Percentiles rank a stretch among this genome's conserved stretches.
Evolutionary conservation across 2,797 vertebrate species (phyloP).

Genomic region (Fundulus diaphanus): DNA sequence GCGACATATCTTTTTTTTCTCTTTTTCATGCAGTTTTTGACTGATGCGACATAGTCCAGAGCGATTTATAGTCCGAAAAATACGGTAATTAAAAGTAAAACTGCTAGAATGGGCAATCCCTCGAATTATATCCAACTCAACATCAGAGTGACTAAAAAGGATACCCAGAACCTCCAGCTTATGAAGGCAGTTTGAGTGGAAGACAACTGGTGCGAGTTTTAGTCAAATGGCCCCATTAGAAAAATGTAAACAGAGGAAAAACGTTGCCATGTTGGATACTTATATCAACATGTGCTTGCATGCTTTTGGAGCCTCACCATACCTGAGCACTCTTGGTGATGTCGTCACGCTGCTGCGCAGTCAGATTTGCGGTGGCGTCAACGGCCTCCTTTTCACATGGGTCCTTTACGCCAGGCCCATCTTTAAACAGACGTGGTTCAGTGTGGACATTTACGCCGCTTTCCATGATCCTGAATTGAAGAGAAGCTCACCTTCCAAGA

Average conservation of each 20-base stretch:
- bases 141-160: not conserved
- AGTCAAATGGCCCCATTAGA: not conserved
- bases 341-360: conserved; percentile 92
- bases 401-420: conserved; percentile 95
- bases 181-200: not conserved
- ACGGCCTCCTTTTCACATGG: conserved; percentile 94
- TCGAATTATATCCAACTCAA: not conserved
- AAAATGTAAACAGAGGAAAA: not conserved
- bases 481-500: conserved; percentile 85
- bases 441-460: not conserved
- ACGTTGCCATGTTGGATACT: not conserved
- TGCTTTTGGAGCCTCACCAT: conserved; percentile 13
- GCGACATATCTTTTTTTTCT: too few relatives aligned
- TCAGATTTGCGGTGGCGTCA: conserved; percentile 88
- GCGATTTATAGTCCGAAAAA: not conserved
- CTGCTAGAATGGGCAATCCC: not conserved
- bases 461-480: not conserved
- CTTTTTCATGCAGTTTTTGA: too few relatives aligned
- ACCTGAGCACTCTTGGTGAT: conserved; percentile 98
- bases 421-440: conserved; percentile 72
- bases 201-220: not conserved
- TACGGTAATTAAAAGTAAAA: not conserved
- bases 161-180: too few relatives aligned
- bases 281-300: not conserved
- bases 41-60: too few relatives aligned